Evolutionary conservation across 2,113 vertebrate species (phyloP).

Genomic region (Nycticebus coucang): DNA sequence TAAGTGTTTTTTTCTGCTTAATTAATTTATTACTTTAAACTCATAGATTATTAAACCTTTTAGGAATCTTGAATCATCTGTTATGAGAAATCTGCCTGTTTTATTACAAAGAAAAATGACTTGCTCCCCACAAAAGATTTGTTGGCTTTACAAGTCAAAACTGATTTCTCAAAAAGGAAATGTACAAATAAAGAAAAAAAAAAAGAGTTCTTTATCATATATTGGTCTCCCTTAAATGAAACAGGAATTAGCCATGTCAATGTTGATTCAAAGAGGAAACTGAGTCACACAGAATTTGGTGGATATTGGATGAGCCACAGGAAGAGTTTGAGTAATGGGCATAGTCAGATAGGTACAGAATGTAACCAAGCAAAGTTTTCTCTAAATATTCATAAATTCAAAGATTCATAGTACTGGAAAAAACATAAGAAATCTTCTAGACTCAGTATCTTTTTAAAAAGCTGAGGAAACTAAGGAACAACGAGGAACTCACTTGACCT

Average conservation of each 20-base stretch:
- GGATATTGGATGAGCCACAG: neutral
- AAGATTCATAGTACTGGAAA: neutral
- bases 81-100: neutral
- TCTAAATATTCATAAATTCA: neutral
- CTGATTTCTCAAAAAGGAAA: neutral
- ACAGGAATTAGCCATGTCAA: neutral
- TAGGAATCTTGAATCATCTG: neutral
- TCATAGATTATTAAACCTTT: neutral
- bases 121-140: neutral
- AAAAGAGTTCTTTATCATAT: neutral
- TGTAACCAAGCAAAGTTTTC: neutral
- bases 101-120: neutral
- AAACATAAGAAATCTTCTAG: neutral
- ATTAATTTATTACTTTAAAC: neutral
- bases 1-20: neutral
- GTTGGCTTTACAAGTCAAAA: constrained; percentile 22
- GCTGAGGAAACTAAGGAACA: neutral
- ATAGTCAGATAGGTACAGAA: neutral
- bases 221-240: neutral
- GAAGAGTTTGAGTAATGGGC: neutral
- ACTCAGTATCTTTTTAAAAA: neutral
- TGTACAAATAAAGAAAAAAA: neutral
- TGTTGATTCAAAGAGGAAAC: neutral
- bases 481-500: neutral
- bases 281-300: neutral